phyloP scores from a whole-genome alignment of 2,113 vertebrate species.

The Rhinoptilus africanus region DNA sequence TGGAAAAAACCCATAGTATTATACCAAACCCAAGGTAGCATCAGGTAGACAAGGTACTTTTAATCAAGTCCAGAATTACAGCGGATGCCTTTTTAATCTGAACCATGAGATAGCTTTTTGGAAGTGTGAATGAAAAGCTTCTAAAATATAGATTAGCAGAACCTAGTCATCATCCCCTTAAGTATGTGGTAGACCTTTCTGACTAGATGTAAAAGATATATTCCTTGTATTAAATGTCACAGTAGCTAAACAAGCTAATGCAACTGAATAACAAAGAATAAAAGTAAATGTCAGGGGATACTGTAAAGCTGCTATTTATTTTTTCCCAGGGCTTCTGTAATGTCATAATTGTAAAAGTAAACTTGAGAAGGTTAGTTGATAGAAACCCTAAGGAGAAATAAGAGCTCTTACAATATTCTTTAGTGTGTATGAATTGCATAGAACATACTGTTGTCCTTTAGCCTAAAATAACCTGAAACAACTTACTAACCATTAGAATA shows the following conservation, averaged over 20 bases:
- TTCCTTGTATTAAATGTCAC: slow-evolving; percentile 63
- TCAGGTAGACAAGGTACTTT: slow-evolving; percentile 1
- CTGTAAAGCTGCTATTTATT: slow-evolving; percentile 46
- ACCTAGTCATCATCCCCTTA: slow-evolving; percentile 42
- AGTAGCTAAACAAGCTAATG: slow-evolving; percentile 65
- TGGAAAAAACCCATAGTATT: not conserved
- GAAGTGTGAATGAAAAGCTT: slow-evolving; percentile 45
- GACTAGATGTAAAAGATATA: slow-evolving; percentile 30
- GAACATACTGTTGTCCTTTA: not conserved
- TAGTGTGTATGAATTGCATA: not conserved
- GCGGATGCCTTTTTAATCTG: slow-evolving; percentile 32
- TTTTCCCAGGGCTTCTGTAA: slow-evolving; percentile 24
- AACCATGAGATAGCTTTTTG: slow-evolving; percentile 23
- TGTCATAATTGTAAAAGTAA: slow-evolving; percentile 54
- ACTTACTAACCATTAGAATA: not conserved
- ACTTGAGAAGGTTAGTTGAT: slow-evolving; percentile 34
- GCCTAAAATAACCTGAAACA: not conserved
- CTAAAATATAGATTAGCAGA: slow-evolving; percentile 43
- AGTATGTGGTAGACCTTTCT: slow-evolving; percentile 49
- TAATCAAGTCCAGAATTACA: slow-evolving; percentile 26
- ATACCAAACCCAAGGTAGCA: slow-evolving; percentile 7
- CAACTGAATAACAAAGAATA: slow-evolving; percentile 57
- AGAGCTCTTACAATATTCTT: not conserved
- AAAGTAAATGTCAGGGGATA: slow-evolving; percentile 58
- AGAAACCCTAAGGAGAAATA: slow-evolving; percentile 10